Conservation (phyloP, 1,140 invertebrate genomes). For the Drosophila setifemur region DNA sequence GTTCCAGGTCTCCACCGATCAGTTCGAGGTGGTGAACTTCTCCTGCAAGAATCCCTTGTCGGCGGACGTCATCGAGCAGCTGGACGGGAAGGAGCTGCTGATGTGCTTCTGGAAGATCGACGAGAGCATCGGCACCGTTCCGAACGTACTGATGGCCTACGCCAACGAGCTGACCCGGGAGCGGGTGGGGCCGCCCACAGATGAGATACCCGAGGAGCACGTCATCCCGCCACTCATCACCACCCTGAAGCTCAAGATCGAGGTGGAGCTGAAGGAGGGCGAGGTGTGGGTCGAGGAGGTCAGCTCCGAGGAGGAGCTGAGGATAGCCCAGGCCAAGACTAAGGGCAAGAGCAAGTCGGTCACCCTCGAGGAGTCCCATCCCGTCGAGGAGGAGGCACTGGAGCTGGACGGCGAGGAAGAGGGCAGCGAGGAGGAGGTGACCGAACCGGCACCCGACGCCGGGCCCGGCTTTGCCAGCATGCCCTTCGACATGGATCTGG, state of each 20-base stretch:
- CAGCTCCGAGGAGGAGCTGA: conserved; percentile 61
- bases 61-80: conserved; percentile 62
- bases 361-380: conserved; percentile 18
- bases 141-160: conserved; percentile 61
- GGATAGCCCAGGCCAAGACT: conserved; percentile 19
- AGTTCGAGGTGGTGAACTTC: conserved; percentile 68
- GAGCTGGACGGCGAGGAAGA: conserved; percentile 55
- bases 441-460: background rate
- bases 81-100: conserved; percentile 73
- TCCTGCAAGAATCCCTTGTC: conserved; percentile 69
- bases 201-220: conserved; percentile 43
- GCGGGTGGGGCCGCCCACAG: conserved; percentile 41
- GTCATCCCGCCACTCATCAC: conserved; percentile 51
- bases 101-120: conserved; percentile 79
- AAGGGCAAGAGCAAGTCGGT: conserved; percentile 27
- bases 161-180: conserved; percentile 65
- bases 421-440: conserved; percentile 49
- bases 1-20: conserved; percentile 37
- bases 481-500: conserved; percentile 45
- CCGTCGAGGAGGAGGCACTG: conserved; percentile 26
- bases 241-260: conserved; percentile 62
- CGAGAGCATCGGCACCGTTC: conserved; percentile 54
- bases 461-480: conserved; percentile 23
- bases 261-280: conserved; percentile 64
- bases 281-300: conserved; percentile 55